Conservation (phyloP, 2,797 vertebrate species). For the Picus viridis region DNA sequence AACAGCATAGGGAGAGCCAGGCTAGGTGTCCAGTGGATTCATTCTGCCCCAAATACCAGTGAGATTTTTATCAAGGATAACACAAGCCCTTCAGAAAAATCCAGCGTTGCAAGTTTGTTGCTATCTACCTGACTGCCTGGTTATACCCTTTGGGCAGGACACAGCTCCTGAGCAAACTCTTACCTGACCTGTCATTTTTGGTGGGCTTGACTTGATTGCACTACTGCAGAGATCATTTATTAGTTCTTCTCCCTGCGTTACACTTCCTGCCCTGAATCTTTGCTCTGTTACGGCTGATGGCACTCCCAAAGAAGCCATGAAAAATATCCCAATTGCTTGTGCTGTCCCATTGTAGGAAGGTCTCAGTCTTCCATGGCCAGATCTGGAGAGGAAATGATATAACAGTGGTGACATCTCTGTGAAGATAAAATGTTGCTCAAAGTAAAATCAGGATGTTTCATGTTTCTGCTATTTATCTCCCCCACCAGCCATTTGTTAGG, state of each 20-base stretch:
- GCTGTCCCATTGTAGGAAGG: background rate
- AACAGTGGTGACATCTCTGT: background rate
- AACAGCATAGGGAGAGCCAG: background rate
- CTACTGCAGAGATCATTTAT: background rate
- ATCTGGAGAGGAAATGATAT: constrained; percentile 32
- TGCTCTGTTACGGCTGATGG: background rate
- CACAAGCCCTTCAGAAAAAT: constrained; percentile 42
- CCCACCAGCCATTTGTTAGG: constrained; percentile 31
- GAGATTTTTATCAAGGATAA: constrained; percentile 46
- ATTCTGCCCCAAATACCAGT: constrained; percentile 33
- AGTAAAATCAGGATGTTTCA: constrained; percentile 23
- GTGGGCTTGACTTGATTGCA: background rate
- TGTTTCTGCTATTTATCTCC: constrained; percentile 25
- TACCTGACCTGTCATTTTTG: constrained; percentile 14
- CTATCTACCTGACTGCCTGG: background rate
- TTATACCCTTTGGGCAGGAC: background rate
- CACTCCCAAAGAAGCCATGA: background rate
- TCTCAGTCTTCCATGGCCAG: background rate
- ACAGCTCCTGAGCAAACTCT: background rate
- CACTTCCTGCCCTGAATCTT: background rate
- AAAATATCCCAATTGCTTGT: background rate
- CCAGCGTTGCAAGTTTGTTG: constrained; percentile 45
- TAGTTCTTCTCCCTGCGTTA: background rate
- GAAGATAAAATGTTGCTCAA: constrained; percentile 37
- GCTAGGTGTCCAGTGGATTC: background rate